A percentile compares a stretch with the other conserved stretches of the same genome.
These are phyloP conservation scores for Ommatoiulus sabulosus DNA, from an alignment of 2,888 invertebrate genomes.

Conservation along the genomic window DNA sequence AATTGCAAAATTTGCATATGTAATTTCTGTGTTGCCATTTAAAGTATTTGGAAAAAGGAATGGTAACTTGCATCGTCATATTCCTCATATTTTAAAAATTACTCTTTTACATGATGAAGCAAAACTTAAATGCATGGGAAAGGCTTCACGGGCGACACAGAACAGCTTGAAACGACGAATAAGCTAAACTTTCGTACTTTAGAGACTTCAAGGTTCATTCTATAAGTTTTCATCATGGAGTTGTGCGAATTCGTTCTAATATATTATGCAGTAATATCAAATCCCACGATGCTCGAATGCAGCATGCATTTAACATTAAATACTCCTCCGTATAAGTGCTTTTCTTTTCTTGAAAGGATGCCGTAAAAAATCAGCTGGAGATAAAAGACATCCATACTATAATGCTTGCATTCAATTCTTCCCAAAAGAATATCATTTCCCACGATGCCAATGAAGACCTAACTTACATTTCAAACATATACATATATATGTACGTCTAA, in stretches of 20 bases:
- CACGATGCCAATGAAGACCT: constrained; percentile 35
- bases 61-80: too few relatives aligned
- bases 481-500: too few relatives aligned
- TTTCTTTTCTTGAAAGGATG: constrained; percentile 2
- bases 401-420: constrained; percentile 5
- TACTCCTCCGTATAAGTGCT: constrained; percentile 1
- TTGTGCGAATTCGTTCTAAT: not conserved
- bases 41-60: too few relatives aligned
- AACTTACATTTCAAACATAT: not conserved
- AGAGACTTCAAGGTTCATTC: not conserved
- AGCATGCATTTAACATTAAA: constrained; percentile 37
- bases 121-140: too few relatives aligned
- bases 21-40: too few relatives aligned
- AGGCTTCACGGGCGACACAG: not conserved
- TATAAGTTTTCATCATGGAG: not conserved
- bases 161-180: not conserved
- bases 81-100: too few relatives aligned
- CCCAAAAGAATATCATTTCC: constrained; percentile 45
- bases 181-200: not conserved
- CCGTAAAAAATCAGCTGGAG: constrained; percentile 23
- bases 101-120: too few relatives aligned
- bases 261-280: constrained; percentile 15
- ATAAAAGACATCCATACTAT: not conserved
- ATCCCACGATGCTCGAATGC: not conserved
- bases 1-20: too few relatives aligned